phyloP scores from a whole-genome alignment of 2,113 vertebrate genomes.

The Burhinus oedicnemus region DNA sequence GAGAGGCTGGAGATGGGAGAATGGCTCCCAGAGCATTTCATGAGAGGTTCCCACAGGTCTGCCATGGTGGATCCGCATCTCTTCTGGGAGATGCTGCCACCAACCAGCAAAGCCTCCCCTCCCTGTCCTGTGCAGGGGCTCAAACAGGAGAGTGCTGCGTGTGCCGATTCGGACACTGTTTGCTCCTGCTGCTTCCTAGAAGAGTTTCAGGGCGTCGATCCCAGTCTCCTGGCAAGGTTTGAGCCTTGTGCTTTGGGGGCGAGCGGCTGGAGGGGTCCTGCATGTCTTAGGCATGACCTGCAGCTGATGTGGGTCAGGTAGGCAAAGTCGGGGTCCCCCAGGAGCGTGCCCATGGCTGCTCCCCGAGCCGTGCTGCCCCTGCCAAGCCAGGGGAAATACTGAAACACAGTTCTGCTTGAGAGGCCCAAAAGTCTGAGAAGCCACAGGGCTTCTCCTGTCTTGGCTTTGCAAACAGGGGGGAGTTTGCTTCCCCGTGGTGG shows the following conservation, averaged over 20 bases:
- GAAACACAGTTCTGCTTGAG: fast-evolving
- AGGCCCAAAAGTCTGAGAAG: neutral
- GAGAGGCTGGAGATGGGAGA: neutral
- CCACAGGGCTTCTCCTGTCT: fast-evolving
- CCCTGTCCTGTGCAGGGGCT: neutral
- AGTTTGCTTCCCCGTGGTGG: neutral
- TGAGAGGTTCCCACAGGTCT: neutral
- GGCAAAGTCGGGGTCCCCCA: neutral
- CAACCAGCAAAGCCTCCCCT: neutral
- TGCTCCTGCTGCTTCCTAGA: neutral
- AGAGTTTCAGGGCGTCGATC: neutral
- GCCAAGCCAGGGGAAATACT: neutral
- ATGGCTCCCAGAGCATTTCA: neutral
- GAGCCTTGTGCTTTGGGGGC: neutral
- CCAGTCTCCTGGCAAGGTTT: neutral
- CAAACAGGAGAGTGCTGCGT: fast-evolving
- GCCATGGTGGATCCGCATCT: neutral
- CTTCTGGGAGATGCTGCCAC: neutral
- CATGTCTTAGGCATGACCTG: neutral
- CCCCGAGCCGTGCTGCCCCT: neutral
- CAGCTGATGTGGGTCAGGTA: neutral
- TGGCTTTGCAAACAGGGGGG: neutral
- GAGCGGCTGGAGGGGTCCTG: neutral
- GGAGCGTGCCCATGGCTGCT: neutral
- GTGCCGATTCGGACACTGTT: fast-evolving